Conservation (phyloP, 2,888 invertebrate species). For the Drosophila suboccidentalis region DNA sequence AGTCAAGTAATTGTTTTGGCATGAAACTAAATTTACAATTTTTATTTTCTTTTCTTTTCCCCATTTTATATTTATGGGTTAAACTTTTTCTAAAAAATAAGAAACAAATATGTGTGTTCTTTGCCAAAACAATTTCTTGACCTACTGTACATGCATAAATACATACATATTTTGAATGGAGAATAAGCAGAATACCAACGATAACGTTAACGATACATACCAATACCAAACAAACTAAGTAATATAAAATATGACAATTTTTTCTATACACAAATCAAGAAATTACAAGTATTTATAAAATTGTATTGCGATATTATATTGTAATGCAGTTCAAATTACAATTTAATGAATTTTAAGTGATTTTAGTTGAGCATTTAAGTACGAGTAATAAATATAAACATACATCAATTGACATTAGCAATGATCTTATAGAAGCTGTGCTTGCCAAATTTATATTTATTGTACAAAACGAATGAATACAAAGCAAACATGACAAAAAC, state of each 20-base stretch:
- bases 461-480: constrained; percentile 59
- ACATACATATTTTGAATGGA: constrained; percentile 50
- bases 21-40: background rate
- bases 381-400: constrained; percentile 16
- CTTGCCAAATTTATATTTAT: constrained; percentile 83
- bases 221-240: constrained; percentile 82
- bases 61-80: too few species aligned
- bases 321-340: constrained; percentile 29
- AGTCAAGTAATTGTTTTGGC: background rate
- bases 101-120: background rate
- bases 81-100: background rate
- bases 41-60: background rate
- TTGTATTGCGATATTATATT: constrained; percentile 17
- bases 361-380: constrained; percentile 66
- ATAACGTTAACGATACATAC: constrained; percentile 78
- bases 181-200: constrained; percentile 82
- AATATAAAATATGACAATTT: constrained; percentile 50
- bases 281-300: constrained; percentile 43
- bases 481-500: constrained; percentile 67
- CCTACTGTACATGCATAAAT: constrained; percentile 6
- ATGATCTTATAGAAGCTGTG: constrained; percentile 78
- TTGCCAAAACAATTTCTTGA: background rate
- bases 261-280: constrained; percentile 40
- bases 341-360: constrained; percentile 38
- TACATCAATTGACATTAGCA: constrained; percentile 38